Evolutionary conservation across 2,113 vertebrate genomes (phyloP).

Genomic region (Scomber scombrus): DNA sequence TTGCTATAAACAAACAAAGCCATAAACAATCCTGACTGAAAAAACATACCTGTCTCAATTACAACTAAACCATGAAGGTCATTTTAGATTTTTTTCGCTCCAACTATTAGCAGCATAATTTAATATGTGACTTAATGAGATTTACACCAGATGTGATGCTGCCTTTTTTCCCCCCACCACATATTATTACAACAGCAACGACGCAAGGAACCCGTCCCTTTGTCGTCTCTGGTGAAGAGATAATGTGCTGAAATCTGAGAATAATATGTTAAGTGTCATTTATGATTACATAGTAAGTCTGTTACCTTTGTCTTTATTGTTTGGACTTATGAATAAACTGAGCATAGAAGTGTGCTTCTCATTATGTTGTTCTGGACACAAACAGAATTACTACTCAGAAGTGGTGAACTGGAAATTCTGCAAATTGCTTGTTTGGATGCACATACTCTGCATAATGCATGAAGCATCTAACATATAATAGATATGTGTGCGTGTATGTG

Average conservation of each 20-base stretch:
- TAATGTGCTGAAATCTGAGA: conserved; percentile 48
- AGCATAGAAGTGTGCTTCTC: conserved; percentile 44
- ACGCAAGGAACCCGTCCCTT: conserved; percentile 23
- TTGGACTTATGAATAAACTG: conserved; percentile 47
- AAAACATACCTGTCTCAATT: conserved; percentile 27
- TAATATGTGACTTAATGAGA: conserved; percentile 25
- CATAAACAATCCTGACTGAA: conserved; percentile 39
- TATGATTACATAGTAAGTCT: conserved; percentile 41
- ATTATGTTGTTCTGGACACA: conserved; percentile 54
- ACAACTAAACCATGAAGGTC: conserved; percentile 31
- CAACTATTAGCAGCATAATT: conserved; percentile 18
- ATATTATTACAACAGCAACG: conserved; percentile 20
- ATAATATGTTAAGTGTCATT: conserved; percentile 40
- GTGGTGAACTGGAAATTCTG: conserved; percentile 64
- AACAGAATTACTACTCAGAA: conserved; percentile 42
- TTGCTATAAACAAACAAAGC: conserved; percentile 51
- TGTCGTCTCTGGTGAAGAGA: conserved; percentile 22
- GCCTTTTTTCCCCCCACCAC: background rate
- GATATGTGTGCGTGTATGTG: conserved; percentile 4
- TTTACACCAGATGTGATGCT: conserved; percentile 30
- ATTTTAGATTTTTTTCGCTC: background rate
- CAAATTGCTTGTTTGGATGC: conserved; percentile 70
- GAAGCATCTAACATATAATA: conserved; percentile 59
- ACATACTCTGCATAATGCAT: conserved; percentile 69
- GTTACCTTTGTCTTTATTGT: conserved; percentile 41